Percentiles rank a stretch among this genome's conserved stretches.
Conservation (phyloP, 2,797 vertebrate genomes). For the Myiothlypis coronata region DNA sequence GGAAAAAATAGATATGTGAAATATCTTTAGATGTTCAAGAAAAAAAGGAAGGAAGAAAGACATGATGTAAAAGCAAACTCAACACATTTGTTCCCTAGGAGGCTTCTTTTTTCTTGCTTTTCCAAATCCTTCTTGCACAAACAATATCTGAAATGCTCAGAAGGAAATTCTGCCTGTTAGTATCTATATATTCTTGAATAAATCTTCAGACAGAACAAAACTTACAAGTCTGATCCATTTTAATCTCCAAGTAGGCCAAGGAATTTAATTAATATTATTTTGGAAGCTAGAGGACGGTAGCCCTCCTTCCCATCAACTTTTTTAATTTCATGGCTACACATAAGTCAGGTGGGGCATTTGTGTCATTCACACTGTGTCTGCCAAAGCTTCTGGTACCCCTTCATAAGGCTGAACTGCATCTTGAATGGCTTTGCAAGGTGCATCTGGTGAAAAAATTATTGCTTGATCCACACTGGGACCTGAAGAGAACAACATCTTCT, state of each 20-base stretch:
- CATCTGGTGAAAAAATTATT: background rate
- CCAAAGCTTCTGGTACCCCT: background rate
- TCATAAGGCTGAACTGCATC: background rate
- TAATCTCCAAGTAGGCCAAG: background rate
- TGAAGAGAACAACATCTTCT: background rate
- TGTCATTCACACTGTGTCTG: background rate
- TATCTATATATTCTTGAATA: background rate
- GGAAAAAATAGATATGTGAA: background rate
- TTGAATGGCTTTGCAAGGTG: background rate
- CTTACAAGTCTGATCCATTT: background rate
- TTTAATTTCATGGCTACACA: background rate
- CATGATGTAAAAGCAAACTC: background rate
- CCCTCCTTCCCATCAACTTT: background rate
- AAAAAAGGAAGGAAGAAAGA: background rate
- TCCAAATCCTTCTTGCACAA: background rate
- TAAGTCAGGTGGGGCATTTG: accelerated
- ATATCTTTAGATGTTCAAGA: background rate
- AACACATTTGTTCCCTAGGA: background rate
- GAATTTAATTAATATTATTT: background rate
- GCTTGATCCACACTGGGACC: background rate
- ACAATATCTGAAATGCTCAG: background rate
- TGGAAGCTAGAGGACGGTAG: background rate
- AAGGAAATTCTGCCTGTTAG: background rate
- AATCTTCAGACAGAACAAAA: background rate
- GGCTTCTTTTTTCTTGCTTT: background rate